Conservation (phyloP, 2,888 invertebrate genomes). For the Hartigia nigra region DNA sequence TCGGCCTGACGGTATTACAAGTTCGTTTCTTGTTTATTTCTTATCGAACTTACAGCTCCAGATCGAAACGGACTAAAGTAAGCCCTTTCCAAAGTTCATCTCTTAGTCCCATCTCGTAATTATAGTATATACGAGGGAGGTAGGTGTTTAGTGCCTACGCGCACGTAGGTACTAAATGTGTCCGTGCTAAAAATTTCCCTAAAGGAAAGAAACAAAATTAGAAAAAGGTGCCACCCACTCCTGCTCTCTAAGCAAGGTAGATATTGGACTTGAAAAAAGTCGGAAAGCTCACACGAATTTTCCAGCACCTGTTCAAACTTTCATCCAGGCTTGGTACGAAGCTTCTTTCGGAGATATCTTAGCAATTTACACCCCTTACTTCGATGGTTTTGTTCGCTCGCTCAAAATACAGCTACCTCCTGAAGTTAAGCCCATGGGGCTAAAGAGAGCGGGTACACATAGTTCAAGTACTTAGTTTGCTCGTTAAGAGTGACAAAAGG, state of each 20-base stretch:
- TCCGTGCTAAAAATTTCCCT: conserved; percentile 40
- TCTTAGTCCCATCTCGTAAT: not conserved
- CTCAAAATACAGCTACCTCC: not conserved
- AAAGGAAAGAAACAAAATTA: conserved; percentile 12
- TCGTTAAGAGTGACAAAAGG: not conserved
- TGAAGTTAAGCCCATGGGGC: not conserved
- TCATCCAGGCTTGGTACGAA: conserved; percentile 5
- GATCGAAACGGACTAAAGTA: not conserved
- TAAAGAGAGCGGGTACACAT: not conserved
- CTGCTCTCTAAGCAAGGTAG: not conserved
- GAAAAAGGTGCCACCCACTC: conserved; percentile 10
- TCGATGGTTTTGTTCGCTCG: not conserved
- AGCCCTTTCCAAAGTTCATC: not conserved
- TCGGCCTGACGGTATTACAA: not conserved
- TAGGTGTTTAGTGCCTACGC: no score
- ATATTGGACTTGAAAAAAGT: conserved; percentile 9
- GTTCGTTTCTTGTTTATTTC: not conserved
- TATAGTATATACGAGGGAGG: no score
- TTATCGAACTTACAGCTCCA: not conserved
- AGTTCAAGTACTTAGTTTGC: not conserved
- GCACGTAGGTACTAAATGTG: conserved; percentile 21
- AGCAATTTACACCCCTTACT: not conserved
- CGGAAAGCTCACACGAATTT: conserved; percentile 27
- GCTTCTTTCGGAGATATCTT: not conserved
- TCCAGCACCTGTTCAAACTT: conserved; percentile 47